Evolutionary conservation across 2,113 vertebrate genomes (phyloP).

Genomic region (Caranx ignobilis): DNA sequence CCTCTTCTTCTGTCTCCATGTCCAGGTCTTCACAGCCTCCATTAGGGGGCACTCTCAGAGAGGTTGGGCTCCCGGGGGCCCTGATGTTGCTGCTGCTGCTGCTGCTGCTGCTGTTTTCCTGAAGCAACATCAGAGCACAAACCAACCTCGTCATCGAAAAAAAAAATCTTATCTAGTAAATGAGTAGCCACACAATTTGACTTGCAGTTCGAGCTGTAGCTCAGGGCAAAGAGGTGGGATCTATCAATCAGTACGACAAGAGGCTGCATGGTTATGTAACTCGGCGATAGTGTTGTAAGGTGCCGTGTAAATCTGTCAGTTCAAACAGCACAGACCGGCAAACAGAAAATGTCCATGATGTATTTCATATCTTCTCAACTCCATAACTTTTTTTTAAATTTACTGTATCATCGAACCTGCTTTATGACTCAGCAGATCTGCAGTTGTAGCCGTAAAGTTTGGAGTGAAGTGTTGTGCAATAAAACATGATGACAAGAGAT

Average conservation of each 20-base stretch:
- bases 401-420: neutral
- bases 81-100: conserved; percentile 76
- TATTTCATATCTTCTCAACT: neutral
- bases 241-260: neutral
- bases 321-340: neutral
- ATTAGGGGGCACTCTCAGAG: conserved; percentile 89
- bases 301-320: neutral
- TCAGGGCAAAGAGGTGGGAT: neutral
- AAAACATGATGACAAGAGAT: neutral
- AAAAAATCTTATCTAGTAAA: conserved; percentile 33
- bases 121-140: conserved; percentile 11
- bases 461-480: neutral
- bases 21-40: conserved; percentile 93
- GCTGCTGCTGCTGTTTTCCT: conserved; percentile 82
- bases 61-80: conserved; percentile 87
- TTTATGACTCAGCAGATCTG: neutral
- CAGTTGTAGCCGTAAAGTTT: neutral
- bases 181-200: conserved; percentile 10
- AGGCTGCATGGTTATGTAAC: conserved; percentile 19
- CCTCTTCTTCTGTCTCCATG: conserved; percentile 94
- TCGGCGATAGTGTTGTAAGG: neutral
- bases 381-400: neutral
- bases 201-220: conserved; percentile 1
- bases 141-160: neutral
- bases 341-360: neutral